Base-by-base conservation (phyloP, 2,888 invertebrate genomes). In the Drosophila fungiperda region DNA sequence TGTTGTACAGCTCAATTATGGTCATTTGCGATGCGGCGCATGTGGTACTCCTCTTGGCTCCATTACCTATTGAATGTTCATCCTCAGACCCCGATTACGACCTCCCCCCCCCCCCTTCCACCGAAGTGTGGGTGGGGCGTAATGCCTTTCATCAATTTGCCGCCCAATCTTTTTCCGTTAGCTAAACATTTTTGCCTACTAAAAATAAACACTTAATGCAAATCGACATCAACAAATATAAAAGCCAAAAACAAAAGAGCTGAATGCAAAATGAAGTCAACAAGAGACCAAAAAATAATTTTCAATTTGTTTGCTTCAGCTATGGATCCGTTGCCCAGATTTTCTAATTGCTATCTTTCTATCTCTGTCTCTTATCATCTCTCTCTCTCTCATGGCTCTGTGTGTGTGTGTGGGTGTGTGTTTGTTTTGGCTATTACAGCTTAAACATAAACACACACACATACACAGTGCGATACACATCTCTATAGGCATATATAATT, bases 1-100 rank as follows among this genome's bases (percentile, higher is more conserved):
- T 87, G 88, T 89, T 84, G 85, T 87, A 89, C 90, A 85, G 83
- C 83, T 84, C 83, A 89, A 84, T 84, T 84, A 84, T 87, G 83
- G 76, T 80, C 90, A 88, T 89, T 84, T 82, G 90, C 90, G 90
- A 87, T 84, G 83, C 84, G 89, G 70, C 78, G 87, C 87, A 89
- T 76, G 77, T 67, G 67, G 59, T 72, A 63, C 68, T 57, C 59
- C 53, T 53, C 45, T 23, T 7, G 23, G 63, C 53, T 29, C 52
- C 60, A 60, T 53, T 50, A 63, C 38, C 40, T 50, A 55, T 58
- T 58, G 63, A 65, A 40, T 17, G 35, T 8, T 49, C 63, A 64
- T 73, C 74, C 78, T 78, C 55, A 59, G 49, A 59, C 73, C 78
- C 61, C 53, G 15, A 17, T 35, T 40, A 29, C 38, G 26, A 20